phyloP scores from a whole-genome alignment of 1,140 invertebrate species.

The Drosophila chauvacae region DNA sequence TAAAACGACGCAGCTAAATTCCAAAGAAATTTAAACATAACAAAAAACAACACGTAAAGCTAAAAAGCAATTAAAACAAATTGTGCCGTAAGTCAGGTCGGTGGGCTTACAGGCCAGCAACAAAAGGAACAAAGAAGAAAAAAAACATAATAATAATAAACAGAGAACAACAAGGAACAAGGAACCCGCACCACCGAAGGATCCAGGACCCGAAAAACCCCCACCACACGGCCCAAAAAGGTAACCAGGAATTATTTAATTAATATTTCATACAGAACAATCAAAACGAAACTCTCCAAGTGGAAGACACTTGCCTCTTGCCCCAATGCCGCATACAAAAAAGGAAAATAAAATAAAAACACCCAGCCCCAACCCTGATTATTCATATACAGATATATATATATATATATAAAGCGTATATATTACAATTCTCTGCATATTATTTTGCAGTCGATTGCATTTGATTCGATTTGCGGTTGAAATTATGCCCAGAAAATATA shows the following conservation, averaged over 20 bases:
- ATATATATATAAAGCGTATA: background rate
- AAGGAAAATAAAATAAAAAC: background rate
- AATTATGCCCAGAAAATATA: slow-evolving; percentile 27
- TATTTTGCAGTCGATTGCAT: slow-evolving; percentile 66
- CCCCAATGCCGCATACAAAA: slow-evolving; percentile 32
- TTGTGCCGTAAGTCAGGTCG: slow-evolving; percentile 78
- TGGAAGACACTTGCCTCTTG: slow-evolving; percentile 24
- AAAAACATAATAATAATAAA: slow-evolving; percentile 8
- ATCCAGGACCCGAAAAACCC: slow-evolving; percentile 13
- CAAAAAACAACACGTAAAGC: slow-evolving; percentile 35
- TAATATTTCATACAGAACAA: slow-evolving; percentile 50
- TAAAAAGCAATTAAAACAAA: slow-evolving; percentile 81
- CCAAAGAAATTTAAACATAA: slow-evolving; percentile 11
- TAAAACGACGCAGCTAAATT: slow-evolving; percentile 20
- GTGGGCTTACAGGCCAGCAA: slow-evolving; percentile 64
- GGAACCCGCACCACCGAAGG: slow-evolving; percentile 24
- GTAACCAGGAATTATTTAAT: slow-evolving; percentile 61
- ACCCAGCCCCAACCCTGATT: background rate
- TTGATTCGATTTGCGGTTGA: slow-evolving; percentile 65
- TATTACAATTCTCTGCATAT: slow-evolving; percentile 33
- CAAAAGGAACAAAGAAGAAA: background rate
- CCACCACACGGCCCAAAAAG: slow-evolving; percentile 37
- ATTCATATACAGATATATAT: background rate
- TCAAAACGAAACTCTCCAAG: slow-evolving; percentile 39
- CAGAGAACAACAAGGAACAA: slow-evolving; percentile 6